A percentile compares a stretch with the other conserved stretches of the same genome.
Conservation (phyloP, 64 coral and sea anemone species). For the Montipora capricornis region DNA sequence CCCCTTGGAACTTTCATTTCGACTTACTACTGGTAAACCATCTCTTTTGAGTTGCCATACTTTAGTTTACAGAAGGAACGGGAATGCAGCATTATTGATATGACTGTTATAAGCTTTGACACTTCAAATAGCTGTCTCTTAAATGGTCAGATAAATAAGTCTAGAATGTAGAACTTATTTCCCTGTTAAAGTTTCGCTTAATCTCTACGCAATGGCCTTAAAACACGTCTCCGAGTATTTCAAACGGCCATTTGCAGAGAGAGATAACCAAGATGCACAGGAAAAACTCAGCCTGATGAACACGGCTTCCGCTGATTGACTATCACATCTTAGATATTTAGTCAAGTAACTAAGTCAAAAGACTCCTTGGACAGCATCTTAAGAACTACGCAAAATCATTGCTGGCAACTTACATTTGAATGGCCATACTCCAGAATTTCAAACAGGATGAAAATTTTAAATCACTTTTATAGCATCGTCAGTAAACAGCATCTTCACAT, state of each 20-base stretch:
- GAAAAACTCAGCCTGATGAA: neutral
- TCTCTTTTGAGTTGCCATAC: neutral
- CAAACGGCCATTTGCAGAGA: too few relatives aligned
- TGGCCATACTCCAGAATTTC: neutral
- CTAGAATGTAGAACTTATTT: too few relatives aligned
- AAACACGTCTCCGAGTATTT: too few relatives aligned
- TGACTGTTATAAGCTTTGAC: neutral
- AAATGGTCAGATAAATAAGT: neutral
- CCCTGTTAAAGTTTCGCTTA: neutral
- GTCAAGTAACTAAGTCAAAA: neutral
- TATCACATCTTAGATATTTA: neutral
- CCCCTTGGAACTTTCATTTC: neutral
- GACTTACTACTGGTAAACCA: neutral
- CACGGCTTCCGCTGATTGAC: neutral
- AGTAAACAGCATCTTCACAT: neutral
- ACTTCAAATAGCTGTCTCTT: neutral
- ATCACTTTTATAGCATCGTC: neutral
- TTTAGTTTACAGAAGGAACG: neutral
- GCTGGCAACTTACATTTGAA: neutral
- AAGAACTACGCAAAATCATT: neutral
- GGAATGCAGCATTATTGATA: neutral
- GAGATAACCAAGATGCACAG: too few relatives aligned
- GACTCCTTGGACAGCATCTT: neutral
- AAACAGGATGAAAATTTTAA: neutral
- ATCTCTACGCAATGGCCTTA: neutral